Percentiles rank a stretch among this genome's conserved stretches.
These are phyloP conservation scores for Cnemophilus loriae DNA, from an alignment of 2,113 vertebrate species.

Conservation along the genomic window DNA sequence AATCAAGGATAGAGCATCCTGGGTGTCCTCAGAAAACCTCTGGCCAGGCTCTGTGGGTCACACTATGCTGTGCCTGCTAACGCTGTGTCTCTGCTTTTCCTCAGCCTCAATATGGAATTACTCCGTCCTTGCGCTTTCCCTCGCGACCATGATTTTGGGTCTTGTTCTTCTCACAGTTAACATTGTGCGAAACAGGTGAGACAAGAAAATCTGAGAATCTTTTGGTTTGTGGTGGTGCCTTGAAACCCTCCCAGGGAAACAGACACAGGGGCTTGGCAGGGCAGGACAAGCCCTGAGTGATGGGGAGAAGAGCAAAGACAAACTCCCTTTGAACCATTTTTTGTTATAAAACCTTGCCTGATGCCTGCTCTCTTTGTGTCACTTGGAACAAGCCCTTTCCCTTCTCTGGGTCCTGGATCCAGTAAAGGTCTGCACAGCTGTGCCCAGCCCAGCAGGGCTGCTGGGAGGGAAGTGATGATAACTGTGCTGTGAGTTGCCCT, in stretches of 20 bases:
- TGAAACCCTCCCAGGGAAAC: neutral
- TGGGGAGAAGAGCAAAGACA: neutral
- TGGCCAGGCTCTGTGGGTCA: neutral
- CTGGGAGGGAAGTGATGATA: neutral
- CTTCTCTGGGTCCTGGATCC: neutral
- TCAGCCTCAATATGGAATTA: conserved; percentile 82
- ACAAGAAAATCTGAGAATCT: neutral
- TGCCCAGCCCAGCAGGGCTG: neutral
- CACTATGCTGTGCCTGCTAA: neutral
- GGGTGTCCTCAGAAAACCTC: neutral
- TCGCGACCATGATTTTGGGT: conserved; percentile 71
- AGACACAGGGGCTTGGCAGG: neutral
- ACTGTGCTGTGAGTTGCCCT: neutral
- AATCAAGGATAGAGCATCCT: neutral
- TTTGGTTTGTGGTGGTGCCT: neutral
- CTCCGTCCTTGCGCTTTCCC: conserved; percentile 73
- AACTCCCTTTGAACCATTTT: neutral
- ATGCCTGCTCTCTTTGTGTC: neutral
- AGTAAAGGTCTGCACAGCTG: neutral
- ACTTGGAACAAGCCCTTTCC: neutral
- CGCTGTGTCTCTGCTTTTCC: neutral
- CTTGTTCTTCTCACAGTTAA: conserved; percentile 77
- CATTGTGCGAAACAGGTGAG: conserved; percentile 82
- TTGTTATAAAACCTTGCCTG: neutral
- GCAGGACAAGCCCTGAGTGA: neutral